Conservation (phyloP, 2,113 vertebrate genomes). For the Zosterops hypoxanthus region DNA sequence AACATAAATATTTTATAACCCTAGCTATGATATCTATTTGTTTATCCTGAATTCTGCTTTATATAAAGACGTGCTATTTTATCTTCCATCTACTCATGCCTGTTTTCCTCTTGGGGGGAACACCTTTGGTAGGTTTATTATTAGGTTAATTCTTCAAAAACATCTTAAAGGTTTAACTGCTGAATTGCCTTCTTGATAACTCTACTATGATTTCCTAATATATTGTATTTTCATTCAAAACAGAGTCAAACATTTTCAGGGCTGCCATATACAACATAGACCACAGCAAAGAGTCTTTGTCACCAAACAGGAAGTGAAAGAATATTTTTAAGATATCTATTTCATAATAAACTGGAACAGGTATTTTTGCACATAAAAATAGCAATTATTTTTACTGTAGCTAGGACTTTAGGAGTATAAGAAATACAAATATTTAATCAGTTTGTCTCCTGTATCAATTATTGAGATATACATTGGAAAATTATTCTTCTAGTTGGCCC, state of each 20-base stretch:
- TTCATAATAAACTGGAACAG: neutral
- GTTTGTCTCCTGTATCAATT: neutral
- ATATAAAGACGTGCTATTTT: neutral
- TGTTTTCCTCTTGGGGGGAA: neutral
- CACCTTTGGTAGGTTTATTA: neutral
- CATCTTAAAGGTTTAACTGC: neutral
- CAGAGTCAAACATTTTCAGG: neutral
- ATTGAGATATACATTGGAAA: neutral
- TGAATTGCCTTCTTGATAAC: neutral
- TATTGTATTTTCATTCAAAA: neutral
- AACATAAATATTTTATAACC: neutral
- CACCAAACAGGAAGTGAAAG: neutral
- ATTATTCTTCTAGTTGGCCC: neutral
- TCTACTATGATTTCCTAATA: neutral
- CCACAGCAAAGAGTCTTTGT: neutral
- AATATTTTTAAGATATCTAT: neutral
- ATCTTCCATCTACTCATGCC: neutral
- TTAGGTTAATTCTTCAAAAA: neutral
- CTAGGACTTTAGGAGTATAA: neutral
- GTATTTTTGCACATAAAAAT: neutral
- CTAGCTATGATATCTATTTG: neutral
- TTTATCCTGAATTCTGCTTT: neutral
- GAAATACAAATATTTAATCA: neutral
- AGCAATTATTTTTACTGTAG: neutral
- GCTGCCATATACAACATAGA: neutral